Percentiles rank a stretch among this genome's conserved stretches.
Conservation (phyloP, 1,140 invertebrate species). For the Drosophila setifemur region DNA sequence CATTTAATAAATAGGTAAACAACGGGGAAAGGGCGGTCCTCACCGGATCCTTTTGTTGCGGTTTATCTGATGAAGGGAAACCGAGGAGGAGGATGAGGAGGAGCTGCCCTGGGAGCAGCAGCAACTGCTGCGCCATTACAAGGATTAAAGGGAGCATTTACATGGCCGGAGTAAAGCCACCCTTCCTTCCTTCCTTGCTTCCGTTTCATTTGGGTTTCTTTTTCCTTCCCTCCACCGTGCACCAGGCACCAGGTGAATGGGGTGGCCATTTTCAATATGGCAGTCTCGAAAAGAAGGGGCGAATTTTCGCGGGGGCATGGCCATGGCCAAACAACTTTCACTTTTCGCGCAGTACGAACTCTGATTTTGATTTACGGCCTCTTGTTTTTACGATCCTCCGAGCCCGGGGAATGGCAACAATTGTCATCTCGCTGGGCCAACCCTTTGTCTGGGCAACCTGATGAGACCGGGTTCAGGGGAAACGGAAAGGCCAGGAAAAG, state of each 20-base stretch:
- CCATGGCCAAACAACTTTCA: conserved; percentile 49
- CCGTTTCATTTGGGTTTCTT: neutral
- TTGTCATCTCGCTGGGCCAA: conserved; percentile 63
- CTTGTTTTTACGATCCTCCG: conserved; percentile 51
- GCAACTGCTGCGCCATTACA: conserved; percentile 70
- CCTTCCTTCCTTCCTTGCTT: conserved; percentile 22
- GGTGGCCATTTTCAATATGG: conserved; percentile 53
- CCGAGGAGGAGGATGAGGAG: conserved; percentile 11
- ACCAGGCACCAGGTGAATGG: conserved; percentile 52
- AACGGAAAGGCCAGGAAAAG: conserved; percentile 47
- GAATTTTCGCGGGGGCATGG: conserved; percentile 12
- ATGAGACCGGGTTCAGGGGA: conserved; percentile 59
- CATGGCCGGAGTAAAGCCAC: conserved; percentile 35
- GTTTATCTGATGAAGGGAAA: conserved; percentile 33
- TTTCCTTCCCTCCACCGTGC: neutral
- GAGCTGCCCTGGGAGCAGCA: conserved; percentile 50
- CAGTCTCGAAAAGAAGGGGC: conserved; percentile 7
- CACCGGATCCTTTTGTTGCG: conserved; percentile 39
- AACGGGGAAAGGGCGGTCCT: conserved; percentile 24
- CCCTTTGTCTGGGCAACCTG: conserved; percentile 73
- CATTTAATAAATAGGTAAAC: conserved; percentile 47
- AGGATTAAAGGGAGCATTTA: conserved; percentile 68
- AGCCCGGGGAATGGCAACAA: conserved; percentile 71
- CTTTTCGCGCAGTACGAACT: conserved; percentile 44
- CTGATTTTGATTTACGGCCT: conserved; percentile 71